Base-by-base conservation (phyloP, 2,888 invertebrate species). In the Melinaea marsaeus region DNA sequence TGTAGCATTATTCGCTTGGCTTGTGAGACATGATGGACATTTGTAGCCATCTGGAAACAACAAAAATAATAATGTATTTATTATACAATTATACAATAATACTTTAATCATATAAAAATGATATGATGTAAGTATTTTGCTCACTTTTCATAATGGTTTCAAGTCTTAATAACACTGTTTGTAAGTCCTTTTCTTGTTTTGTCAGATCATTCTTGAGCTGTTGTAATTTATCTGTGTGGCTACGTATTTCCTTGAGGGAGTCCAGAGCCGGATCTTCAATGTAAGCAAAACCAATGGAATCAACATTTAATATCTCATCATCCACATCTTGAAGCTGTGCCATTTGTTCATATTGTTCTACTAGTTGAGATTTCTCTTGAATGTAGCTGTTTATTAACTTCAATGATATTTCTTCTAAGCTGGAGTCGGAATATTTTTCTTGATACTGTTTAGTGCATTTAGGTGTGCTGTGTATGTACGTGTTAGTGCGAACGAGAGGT, bases 391-490 rank as follows among this genome's bases (percentile, higher is more conserved):
- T 94, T 46, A 94, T 92, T 63, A 95, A 81, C 81, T 94, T 94
- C 37, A 95, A 83, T 0, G 95, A 94, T 73, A 96, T 95, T 79
- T 96, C 95, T 76, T 96, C 96, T 70, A 96, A 86, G 75, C 95
- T 95, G 33, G 93, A 88, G 73, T 93, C 92, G 0, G 90, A 85
- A 77, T 82, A 88, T 69, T 90, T 90, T 71, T 90, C 93, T 73
- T 92, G 90, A 71, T 89, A 90, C 69, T 92, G 92, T 63, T 85
- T 83, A 79, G 91, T 93, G 65, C 90, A 90, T 71, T 92, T 93
- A 9, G 94, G 93, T 61, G 93, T 93, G 72, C 93, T 93, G 70
- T 94, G 94, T 22, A 94, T 94, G 71, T 94, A 95, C 3, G 94
- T 95, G 75, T 94, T 93, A 0, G 87, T 88, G 2, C 88, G 79